Base-by-base conservation (phyloP, 2,888 invertebrate species). In the Diloba caeruleocephala region DNA sequence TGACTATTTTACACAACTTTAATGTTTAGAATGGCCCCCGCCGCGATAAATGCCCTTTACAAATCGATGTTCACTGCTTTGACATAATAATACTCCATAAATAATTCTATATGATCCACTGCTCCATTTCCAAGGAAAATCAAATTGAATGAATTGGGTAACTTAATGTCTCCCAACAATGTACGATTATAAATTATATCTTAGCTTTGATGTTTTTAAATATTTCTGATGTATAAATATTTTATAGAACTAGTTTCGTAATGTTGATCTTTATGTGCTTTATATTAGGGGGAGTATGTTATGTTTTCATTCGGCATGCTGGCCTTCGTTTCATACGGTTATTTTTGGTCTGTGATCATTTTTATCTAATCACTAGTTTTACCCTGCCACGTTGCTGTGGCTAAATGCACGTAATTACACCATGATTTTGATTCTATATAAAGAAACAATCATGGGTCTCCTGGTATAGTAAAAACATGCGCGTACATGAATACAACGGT, bases 1-100 rank as follows among this genome's bases (percentile, higher is more conserved):
- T 75, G 57, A 64, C 44, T 55, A 59, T 52, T 76, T 78, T 75
- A 81, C 69, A 70, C 54, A 21, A 45, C 55, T 63, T 58, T 77
- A 64, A 76, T 57, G 63, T 50, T 63, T 60, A 54, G 59, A 64
- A 59, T 54, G 51, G 42, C 48, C 48, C 74, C 73, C 46, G 61
- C 38, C 33, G 67, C 34, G 59, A 38, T 53, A 57, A 53, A 51
- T 29, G 38, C 21, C 48, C 10, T 43, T 60, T 55, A 56, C 51
- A 48, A 55, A 41, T n/a, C 53, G 17, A 55, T 53, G 32, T 55
- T 46, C 45, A 38, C 31, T 53, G 31, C 33, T 41, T 61, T 62
- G 57, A 62, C 33, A 61, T 55, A 57, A 55, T 62, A 71, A 68
- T 59, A 54, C 26, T 12, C 53, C 53, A 55, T 53, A 17, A 58